These are phyloP conservation scores for Muricea muricata DNA, from an alignment of 92 coral and sea anemone species.

Conservation along the genomic window DNA sequence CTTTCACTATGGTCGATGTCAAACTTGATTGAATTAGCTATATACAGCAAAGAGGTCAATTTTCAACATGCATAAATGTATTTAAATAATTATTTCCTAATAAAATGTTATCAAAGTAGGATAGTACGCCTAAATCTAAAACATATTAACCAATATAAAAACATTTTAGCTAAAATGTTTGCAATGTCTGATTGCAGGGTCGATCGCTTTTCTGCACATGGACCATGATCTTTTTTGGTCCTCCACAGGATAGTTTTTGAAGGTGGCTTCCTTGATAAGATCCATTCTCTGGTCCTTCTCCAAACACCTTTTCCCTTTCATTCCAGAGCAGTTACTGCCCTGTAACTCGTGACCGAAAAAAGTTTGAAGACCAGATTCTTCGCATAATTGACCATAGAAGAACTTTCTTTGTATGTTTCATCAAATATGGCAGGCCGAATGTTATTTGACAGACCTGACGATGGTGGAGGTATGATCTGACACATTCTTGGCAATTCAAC, in stretches of 20 bases:
- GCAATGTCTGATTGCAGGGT: background rate
- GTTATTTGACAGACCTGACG: too few species aligned
- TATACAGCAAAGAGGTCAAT: too few species aligned
- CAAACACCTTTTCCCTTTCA: background rate
- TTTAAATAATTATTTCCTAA: too few species aligned
- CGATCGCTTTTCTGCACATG: slow-evolving; percentile 6
- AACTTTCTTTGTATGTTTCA: background rate
- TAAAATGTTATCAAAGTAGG: too few species aligned
- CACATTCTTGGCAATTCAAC: background rate
- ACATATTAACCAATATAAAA: too few species aligned
- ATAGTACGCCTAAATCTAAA: too few species aligned
- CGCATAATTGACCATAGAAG: background rate
- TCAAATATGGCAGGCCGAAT: background rate
- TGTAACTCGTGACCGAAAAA: background rate
- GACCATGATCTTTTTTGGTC: slow-evolving; percentile 1
- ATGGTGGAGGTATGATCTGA: background rate
- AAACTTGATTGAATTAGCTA: too few species aligned
- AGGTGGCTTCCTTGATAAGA: background rate
- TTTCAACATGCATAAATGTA: too few species aligned
- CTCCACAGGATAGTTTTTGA: background rate
- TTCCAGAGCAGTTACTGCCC: slow-evolving; percentile 8
- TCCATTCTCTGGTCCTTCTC: slow-evolving; percentile 6
- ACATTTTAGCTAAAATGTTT: background rate
- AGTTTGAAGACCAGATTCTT: background rate
- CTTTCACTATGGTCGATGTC: too few species aligned